phyloP scores from a whole-genome alignment of 2,888 invertebrate genomes.

The Xylophagus ater region DNA sequence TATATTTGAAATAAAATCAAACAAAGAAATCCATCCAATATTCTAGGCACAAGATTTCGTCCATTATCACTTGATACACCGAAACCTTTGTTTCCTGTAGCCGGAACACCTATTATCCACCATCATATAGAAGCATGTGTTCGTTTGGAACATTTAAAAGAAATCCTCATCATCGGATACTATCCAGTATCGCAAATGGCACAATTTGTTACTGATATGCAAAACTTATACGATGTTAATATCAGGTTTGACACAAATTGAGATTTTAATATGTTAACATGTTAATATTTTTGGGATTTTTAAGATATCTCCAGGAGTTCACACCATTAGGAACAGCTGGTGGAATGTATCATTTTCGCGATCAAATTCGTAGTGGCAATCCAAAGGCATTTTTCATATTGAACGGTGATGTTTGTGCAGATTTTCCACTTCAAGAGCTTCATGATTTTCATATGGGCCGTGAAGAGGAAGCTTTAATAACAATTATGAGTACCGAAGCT shows the following conservation, averaged over 20 bases:
- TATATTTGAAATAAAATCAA: background rate
- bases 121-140: slow-evolving; percentile 94
- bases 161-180: slow-evolving; percentile 89
- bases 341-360: slow-evolving; percentile 92
- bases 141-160: slow-evolving; percentile 65
- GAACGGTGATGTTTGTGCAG: slow-evolving; percentile 96
- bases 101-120: slow-evolving; percentile 89
- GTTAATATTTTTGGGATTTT: too few relatives aligned
- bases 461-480: slow-evolving; percentile 52
- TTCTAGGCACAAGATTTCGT: slow-evolving; percentile 86
- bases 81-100: slow-evolving; percentile 94
- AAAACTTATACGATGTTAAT: slow-evolving; percentile 65
- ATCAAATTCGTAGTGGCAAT: slow-evolving; percentile 81
- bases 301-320: slow-evolving; percentile 83
- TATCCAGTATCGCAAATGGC: slow-evolving; percentile 77
- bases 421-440: slow-evolving; percentile 82
- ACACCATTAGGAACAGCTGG: slow-evolving; percentile 92
- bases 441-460: slow-evolving; percentile 59
- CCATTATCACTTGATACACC: slow-evolving; percentile 95
- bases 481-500: slow-evolving; percentile 88
- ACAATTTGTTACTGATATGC: slow-evolving; percentile 78
- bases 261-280: too few relatives aligned
- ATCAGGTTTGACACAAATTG: slow-evolving; percentile 52
- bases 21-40: background rate
- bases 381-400: slow-evolving; percentile 86